These are phyloP conservation scores for Rhegmatorhina hoffmannsi DNA, from an alignment of 2,113 vertebrate genomes.

Conservation along the genomic window DNA sequence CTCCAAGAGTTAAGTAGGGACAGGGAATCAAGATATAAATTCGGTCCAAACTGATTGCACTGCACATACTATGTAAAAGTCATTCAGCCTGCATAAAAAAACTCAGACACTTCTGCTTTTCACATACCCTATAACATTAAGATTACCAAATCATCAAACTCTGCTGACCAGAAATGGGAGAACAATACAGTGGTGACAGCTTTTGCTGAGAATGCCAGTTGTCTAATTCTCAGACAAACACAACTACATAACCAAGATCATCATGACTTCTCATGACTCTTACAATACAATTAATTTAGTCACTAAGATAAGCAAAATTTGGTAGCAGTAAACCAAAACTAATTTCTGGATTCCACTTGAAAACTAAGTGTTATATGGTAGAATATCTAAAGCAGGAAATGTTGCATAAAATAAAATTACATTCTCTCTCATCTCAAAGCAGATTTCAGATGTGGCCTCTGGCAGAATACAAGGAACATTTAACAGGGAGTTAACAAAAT, in stretches of 20 bases:
- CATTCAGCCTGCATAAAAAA: not conserved
- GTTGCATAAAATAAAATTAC: not conserved
- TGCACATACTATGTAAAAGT: not conserved
- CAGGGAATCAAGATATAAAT: not conserved
- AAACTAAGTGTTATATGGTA: not conserved
- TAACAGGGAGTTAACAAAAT: constrained; percentile 6
- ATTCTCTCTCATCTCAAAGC: not conserved
- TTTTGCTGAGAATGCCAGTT: not conserved
- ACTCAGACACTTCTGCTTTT: not conserved
- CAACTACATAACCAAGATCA: not conserved
- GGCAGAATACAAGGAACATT: not conserved
- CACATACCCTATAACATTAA: not conserved
- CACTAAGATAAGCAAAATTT: not conserved
- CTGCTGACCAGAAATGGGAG: not conserved
- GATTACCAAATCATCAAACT: not conserved
- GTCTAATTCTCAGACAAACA: not conserved
- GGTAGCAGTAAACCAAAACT: not conserved
- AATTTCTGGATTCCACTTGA: not conserved
- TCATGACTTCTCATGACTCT: not conserved
- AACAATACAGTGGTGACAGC: not conserved
- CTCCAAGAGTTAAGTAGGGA: not conserved
- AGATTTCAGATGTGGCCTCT: not conserved
- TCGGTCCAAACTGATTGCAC: not conserved
- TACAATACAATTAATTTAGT: not conserved
- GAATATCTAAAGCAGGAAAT: not conserved